Evolutionary conservation across 2,888 invertebrate species (phyloP), one percentile per base, ranked within the genome.

Genomic region (Hypolimnas misippus): DNA sequence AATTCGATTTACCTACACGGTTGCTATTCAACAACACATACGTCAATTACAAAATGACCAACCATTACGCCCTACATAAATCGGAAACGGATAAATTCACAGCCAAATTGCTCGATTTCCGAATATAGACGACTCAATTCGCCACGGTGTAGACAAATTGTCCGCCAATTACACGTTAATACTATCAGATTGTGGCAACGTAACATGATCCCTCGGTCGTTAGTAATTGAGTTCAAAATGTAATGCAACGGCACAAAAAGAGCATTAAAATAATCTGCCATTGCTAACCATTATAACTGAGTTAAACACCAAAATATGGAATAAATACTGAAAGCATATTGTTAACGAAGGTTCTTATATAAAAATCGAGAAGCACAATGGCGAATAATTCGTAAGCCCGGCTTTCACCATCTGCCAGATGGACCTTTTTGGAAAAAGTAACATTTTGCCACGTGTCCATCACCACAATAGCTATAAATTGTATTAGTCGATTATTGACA

Each of bases 61-160:
- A 79, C 81, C 67, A 73, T 80, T 78, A 79, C 80, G 80, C 79
- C 82, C 84, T 76, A 74, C 79, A 82, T 76, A 81, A 79, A 79
- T 83, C 81, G 79, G 81, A 83, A 83, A 78, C 79, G 77, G 77
- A 85, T 86, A 85, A 84, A 87, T 89, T 83, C 82, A 76, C 77
- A 71, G 65, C 70, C 72, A 83, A 89, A 90, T 91, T 84, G 87
- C 81, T 86, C 87, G 78, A 90, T 90, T 89, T 91, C 89, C 86
- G 83, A 69, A 81, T 82, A 83, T 76, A 76, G 78, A 86, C 82
- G 77, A 83, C 77, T 85, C 83, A 80, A 87, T 89, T 83, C 77
- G 87, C 79, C 80, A 81, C 76, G 77, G 80, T 72, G 75, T 79
- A 78, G 82, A 83, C 84, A 79, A 80, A 79, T 76, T 74, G 72